Evolutionary conservation across 2,113 vertebrate genomes (phyloP).

Genomic region (Callaeas wilsoni): DNA sequence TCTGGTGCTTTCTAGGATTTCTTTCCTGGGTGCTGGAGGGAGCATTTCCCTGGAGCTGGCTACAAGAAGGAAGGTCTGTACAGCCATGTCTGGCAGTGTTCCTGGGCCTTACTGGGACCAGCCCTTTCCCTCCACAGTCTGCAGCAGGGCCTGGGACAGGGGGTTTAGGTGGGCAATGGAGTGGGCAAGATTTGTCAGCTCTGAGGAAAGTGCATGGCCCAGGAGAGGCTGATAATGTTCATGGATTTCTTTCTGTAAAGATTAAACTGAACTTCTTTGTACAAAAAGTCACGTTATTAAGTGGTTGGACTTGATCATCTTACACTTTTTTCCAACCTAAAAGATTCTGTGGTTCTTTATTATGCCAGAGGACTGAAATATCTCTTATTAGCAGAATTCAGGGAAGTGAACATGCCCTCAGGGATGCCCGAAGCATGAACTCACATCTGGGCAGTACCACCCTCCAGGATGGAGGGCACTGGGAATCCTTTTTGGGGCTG

Average conservation of each 20-base stretch:
- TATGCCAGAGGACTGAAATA: not conserved
- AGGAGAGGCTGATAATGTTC: not conserved
- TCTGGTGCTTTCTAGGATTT: slow-evolving; percentile 12
- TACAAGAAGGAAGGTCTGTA: not conserved
- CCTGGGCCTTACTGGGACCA: not conserved
- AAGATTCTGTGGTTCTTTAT: not conserved
- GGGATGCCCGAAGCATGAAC: not conserved
- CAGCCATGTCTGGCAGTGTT: not conserved
- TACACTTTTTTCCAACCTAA: not conserved
- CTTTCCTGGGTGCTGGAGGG: not conserved
- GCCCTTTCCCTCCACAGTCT: not conserved
- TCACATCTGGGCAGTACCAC: not conserved
- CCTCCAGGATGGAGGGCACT: not conserved
- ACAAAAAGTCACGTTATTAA: fast-evolving
- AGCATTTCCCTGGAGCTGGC: not conserved
- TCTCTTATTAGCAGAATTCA: not conserved
- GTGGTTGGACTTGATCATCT: not conserved
- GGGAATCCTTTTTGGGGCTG: not conserved
- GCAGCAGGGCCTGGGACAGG: not conserved
- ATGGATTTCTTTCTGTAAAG: not conserved
- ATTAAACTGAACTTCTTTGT: not conserved
- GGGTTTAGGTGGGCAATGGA: not conserved
- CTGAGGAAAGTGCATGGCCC: not conserved
- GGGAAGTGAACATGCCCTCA: not conserved
- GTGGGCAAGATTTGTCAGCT: not conserved